Evolutionary conservation across 2,797 vertebrate species (phyloP).

Genomic region (Gambelia wislizenii): DNA sequence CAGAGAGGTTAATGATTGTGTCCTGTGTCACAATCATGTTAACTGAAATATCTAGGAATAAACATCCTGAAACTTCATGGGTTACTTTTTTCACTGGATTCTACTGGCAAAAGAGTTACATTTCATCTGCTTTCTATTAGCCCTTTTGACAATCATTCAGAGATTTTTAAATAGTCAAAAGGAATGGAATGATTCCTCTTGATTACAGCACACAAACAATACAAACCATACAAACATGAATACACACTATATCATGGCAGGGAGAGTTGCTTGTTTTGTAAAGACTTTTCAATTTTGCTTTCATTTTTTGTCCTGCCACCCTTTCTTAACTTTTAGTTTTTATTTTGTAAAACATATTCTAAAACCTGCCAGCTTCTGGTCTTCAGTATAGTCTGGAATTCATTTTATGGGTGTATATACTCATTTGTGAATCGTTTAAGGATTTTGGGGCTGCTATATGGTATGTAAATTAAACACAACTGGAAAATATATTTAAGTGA

Average conservation of each 20-base stretch:
- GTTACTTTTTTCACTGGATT: background rate
- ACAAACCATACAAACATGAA: too few species aligned
- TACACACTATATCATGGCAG: too few species aligned
- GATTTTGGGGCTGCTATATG: too few species aligned
- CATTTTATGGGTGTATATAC: background rate
- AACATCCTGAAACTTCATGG: background rate
- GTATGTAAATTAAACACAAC: too few species aligned
- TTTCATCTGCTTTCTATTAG: background rate
- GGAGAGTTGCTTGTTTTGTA: too few species aligned
- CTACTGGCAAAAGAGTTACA: background rate
- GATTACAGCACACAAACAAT: too few species aligned
- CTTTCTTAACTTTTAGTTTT: background rate
- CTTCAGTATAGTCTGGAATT: background rate
- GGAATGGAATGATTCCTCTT: too few species aligned
- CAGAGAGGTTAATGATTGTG: conserved; percentile 38
- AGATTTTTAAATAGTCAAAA: too few species aligned
- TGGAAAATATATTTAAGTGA: background rate
- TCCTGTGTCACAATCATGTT: conserved; percentile 33
- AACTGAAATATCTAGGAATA: conserved; percentile 3
- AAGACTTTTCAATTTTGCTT: too few species aligned
- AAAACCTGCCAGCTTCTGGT: too few species aligned
- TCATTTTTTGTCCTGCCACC: too few species aligned
- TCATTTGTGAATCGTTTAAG: background rate
- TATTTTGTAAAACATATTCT: background rate
- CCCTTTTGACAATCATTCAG: too few species aligned